These are phyloP conservation scores for Plestiodon gilberti DNA, from an alignment of 2,113 vertebrate species.

Conservation along the genomic window DNA sequence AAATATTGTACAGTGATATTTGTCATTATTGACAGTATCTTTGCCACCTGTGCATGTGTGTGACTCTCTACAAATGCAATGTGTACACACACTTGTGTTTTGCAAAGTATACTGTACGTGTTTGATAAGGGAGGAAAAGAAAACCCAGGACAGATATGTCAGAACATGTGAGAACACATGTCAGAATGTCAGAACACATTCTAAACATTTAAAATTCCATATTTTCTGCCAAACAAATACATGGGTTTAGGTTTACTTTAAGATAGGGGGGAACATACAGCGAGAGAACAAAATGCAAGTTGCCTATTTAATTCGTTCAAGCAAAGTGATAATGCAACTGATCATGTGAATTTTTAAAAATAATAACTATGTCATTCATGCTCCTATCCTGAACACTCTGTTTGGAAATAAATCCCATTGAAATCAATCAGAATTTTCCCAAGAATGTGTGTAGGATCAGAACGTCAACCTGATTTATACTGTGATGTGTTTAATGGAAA, in stretches of 20 bases:
- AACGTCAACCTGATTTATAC: constrained; percentile 71
- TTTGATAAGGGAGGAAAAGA: neutral
- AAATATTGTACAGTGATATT: neutral
- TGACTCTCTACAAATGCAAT: neutral
- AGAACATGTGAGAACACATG: neutral
- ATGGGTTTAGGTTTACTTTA: constrained; percentile 40
- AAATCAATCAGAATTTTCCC: neutral
- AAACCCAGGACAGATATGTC: neutral
- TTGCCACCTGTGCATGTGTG: constrained; percentile 18
- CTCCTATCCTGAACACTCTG: neutral
- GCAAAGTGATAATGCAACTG: constrained; percentile 54
- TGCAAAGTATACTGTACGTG: constrained; percentile 26
- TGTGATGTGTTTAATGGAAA: constrained; percentile 58
- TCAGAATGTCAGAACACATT: no score
- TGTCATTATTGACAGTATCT: constrained; percentile 31
- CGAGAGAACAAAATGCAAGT: constrained; percentile 63
- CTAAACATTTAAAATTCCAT: constrained; percentile 31
- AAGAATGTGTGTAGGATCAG: neutral
- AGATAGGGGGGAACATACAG: constrained; percentile 49
- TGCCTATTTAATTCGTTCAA: constrained; percentile 12
- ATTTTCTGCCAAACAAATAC: constrained; percentile 15
- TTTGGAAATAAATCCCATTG: neutral
- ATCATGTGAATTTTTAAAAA: constrained; percentile 46
- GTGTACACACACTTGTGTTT: neutral
- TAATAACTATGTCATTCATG: constrained; percentile 63